A percentile compares a stretch with the other conserved stretches of the same genome.
These are phyloP conservation scores for Clistopyga incitator DNA, from an alignment of 2,888 invertebrate genomes.

Conservation along the genomic window DNA sequence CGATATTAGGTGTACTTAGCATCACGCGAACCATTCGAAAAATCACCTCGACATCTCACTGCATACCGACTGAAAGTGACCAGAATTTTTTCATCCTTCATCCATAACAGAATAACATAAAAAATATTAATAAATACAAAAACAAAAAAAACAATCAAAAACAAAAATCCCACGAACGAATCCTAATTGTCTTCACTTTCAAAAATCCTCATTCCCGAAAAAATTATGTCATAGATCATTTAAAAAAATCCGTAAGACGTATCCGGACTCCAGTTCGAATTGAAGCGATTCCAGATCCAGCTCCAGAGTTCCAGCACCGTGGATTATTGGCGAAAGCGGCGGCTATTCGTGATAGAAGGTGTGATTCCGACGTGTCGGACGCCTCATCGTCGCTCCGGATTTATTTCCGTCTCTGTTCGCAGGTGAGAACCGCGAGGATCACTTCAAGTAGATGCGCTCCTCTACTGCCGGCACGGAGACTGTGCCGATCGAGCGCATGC, in stretches of 20 bases:
- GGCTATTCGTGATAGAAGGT: conserved; percentile 79
- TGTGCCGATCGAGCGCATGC: conserved; percentile 45
- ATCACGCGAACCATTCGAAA: conserved; percentile 49
- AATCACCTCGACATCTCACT: conserved; percentile 18
- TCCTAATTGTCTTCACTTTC: no score
- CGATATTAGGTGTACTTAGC: conserved; percentile 18
- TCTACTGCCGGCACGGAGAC: conserved; percentile 25
- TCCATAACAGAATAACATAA: no score
- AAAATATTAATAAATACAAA: no score
- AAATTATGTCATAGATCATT: no score
- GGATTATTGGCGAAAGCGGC: conserved; percentile 79
- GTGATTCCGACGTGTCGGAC: conserved; percentile 82
- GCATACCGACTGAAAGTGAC: neutral
- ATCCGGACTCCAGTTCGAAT: neutral
- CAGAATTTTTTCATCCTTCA: no score
- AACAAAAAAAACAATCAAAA: no score
- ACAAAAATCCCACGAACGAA: no score
- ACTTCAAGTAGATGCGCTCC: conserved; percentile 40
- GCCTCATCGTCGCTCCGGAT: conserved; percentile 58
- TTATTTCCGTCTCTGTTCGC: conserved; percentile 19
- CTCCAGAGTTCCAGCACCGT: conserved; percentile 47
- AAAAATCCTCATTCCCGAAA: no score
- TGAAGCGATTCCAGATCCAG: neutral
- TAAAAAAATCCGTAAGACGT: no score
- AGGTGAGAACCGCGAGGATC: conserved; percentile 59